phyloP scores from a whole-genome alignment of 2,113 vertebrate genomes.

The Atractosteus spatula region DNA sequence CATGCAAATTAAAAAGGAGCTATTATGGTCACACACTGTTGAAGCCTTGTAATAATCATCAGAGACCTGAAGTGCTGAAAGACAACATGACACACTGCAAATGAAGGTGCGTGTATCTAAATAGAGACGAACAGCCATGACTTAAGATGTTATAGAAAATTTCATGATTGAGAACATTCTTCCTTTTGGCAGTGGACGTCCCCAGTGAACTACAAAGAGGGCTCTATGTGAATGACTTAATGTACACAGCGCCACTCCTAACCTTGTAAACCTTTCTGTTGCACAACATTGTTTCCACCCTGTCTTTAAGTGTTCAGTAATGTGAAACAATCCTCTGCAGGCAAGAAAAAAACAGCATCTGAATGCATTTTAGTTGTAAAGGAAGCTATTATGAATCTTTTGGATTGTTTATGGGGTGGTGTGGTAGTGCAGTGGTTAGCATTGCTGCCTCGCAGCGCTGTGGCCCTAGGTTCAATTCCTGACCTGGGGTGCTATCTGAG shows the following conservation, averaged over 20 bases:
- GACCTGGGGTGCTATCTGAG: too few species aligned
- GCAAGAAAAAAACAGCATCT: conserved; percentile 42
- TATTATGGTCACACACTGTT: conserved; percentile 34
- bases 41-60: conserved; percentile 20
- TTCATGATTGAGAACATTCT: conserved; percentile 22
- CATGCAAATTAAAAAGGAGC: conserved; percentile 44
- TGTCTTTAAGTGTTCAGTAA: conserved; percentile 31
- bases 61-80: conserved; percentile 23
- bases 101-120: conserved; percentile 30
- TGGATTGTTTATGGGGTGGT: too few species aligned
- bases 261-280: conserved; percentile 36
- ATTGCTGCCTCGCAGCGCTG: too few species aligned
- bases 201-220: conserved; percentile 27
- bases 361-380: conserved; percentile 27
- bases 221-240: conserved; percentile 30
- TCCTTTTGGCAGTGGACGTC: conserved; percentile 19
- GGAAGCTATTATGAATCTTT: too few species aligned
- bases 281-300: conserved; percentile 43
- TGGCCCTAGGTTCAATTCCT: too few species aligned
- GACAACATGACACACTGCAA: conserved; percentile 39
- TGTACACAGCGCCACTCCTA: conserved; percentile 34
- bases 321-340: conserved; percentile 37
- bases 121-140: conserved; percentile 21
- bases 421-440: too few species aligned
- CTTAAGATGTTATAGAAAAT: conserved; percentile 10